Base-by-base conservation (phyloP, 2,113 vertebrate genomes). In the Fulica atra region DNA sequence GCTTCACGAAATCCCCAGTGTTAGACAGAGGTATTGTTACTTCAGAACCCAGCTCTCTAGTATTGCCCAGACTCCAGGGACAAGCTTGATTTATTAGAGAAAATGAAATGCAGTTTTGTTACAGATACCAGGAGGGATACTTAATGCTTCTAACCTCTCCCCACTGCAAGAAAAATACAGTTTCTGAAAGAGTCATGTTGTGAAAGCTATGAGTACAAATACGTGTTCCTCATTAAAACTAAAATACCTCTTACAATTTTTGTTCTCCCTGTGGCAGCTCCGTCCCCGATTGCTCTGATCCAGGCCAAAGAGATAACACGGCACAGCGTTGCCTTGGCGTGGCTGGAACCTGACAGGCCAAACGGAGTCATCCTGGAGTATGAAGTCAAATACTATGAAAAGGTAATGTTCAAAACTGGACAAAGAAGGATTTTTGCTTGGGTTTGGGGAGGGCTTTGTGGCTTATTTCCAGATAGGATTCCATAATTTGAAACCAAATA, bases 331-430 rank as follows among this genome's bases (percentile, higher is more conserved):
- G 98, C 99, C 13, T 97, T 99, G 97, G 98, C 98, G 64, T 99
- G 99, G 99, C 98, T 99, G 94, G 99, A 99, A 35, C 99, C 99
- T 7, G 99, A 99, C 44, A 98, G 99, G 46, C 98, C 99, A 96
- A 99, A 99, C 11, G 99, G 99, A 35, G 99, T 99, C 82, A 99
- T 99, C 93, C 96, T 99, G 93, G 99, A 99, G 88, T 99, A 99
- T 16, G 99, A 99, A 97, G 99, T 99, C 98, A 99, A 99, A 94
- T 99, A 99, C 96, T 99, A 99, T 16, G 99, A 99, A 94, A 99
- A 99, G 99, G 99, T 99, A 97, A 65, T 76, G n/a, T 65, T 93
- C 26, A 64, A 35, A 95, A 88, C 61, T 10, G 53, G 28, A 44
- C 87, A 78, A 76, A 51, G 31, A 29, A 65, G 31, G 51, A 28